A percentile compares a stretch with the other conserved stretches of the same genome.
Evolutionary conservation across 2,797 vertebrate genomes (phyloP).

Genomic region (Diceros bicornis): DNA sequence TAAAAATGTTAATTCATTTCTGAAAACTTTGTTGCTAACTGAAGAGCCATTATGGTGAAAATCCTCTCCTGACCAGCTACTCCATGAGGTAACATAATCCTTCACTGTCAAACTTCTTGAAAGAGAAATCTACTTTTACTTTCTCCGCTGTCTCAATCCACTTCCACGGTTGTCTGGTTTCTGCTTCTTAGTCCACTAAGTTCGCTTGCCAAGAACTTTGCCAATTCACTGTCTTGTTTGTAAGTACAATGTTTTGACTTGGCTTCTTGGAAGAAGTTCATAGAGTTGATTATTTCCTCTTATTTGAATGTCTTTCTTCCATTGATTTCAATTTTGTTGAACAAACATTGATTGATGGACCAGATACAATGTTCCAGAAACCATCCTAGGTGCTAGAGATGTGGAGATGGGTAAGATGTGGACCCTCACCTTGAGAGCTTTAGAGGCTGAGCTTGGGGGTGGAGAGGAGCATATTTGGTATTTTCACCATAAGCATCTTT

Average conservation of each 20-base stretch:
- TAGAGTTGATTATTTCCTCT: slow-evolving; percentile 9
- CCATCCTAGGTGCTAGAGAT: background rate
- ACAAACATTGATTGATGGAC: background rate
- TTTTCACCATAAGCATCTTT: no score
- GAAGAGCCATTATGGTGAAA: slow-evolving; percentile 10
- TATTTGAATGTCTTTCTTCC: slow-evolving; percentile 5
- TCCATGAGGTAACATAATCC: background rate
- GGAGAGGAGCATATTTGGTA: background rate
- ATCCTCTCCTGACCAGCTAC: background rate
- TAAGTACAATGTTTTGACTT: slow-evolving; percentile 40
- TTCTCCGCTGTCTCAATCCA: background rate
- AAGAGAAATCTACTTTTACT: background rate
- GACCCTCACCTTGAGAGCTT: background rate
- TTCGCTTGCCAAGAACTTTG: slow-evolving; percentile 21
- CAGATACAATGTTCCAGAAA: background rate
- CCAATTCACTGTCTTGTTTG: background rate
- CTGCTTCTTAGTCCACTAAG: background rate
- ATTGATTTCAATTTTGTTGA: slow-evolving; percentile 41
- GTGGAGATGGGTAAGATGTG: background rate
- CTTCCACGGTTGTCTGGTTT: background rate
- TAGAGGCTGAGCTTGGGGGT: background rate
- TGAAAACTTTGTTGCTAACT: background rate
- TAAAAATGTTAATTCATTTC: background rate
- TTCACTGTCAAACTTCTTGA: background rate
- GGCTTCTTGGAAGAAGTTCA: slow-evolving; percentile 34